Percentiles rank a stretch among this genome's conserved stretches.
phyloP scores from a whole-genome alignment of 2,797 vertebrate species.

The Stomatorhinus walkeri region DNA sequence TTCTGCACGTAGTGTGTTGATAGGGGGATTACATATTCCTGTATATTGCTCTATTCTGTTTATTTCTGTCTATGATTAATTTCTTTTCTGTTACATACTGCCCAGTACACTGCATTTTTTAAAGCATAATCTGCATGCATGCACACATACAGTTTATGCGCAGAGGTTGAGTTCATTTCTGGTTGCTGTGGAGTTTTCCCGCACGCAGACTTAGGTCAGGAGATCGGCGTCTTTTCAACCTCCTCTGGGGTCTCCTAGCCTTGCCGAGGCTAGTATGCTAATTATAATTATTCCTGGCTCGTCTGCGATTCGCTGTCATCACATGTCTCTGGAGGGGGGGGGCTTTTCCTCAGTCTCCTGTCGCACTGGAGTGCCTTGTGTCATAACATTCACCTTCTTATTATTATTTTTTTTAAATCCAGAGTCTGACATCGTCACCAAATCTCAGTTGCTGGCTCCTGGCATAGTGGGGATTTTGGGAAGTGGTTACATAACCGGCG shows the following conservation, averaged over 20 bases:
- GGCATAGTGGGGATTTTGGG: neutral
- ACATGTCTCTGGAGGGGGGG: slow-evolving; percentile 13
- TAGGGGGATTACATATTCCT: neutral
- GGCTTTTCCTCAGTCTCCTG: too few relatives aligned
- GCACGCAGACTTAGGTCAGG: neutral
- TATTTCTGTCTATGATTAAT: neutral
- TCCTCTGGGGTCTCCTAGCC: slow-evolving; percentile 18
- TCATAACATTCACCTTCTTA: neutral
- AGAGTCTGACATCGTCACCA: neutral
- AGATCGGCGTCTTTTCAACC: neutral
- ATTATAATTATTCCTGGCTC: slow-evolving; percentile 39
- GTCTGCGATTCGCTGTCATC: slow-evolving; percentile 26
- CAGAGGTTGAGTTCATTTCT: neutral
- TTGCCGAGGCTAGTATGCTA: slow-evolving; percentile 30
- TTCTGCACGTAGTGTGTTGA: neutral
- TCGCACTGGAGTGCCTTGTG: neutral
- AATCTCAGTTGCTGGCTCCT: neutral
- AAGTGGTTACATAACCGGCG: neutral
- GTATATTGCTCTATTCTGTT: neutral
- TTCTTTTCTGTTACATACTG: neutral
- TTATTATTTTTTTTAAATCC: neutral
- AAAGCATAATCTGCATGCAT: neutral
- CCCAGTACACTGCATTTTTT: neutral
- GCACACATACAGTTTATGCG: neutral
- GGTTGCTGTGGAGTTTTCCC: neutral